Base-by-base conservation (phyloP, 2,888 invertebrate species). In the Lepidochrysops patricia region DNA sequence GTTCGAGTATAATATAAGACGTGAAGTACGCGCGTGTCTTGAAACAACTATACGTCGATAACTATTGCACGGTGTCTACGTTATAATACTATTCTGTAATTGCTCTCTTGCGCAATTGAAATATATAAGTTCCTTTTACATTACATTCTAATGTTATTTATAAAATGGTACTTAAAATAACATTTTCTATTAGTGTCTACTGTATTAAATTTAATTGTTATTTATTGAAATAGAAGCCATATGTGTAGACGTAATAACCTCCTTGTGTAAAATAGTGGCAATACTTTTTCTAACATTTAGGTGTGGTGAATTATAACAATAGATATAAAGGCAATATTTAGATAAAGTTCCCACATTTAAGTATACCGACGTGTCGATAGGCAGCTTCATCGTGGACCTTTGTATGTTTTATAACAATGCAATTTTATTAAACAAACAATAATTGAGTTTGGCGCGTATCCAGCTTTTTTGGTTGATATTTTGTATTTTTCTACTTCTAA, bases 201-300 rank as follows among this genome's bases (percentile, higher is more conserved):
- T 75, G 69, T 76, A 75, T 68, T 81, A 75, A 76, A 72, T 80
- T 79, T 76, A 71, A 75, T 74, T 75, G 77, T 75, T 74, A 74
- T 79, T 76, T 72, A 76, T 78, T 75, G 72, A 70, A 71, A 76
- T 77, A 77, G 75, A 73, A 71, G 76, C 74, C 70, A 72, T 71
- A 77, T 84, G 82, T 80, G 82, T 86, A 87, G 84, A 72, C 77
- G 76, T 85, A 80, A 76, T 76, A 71, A 65, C 78, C 78, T 79
- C 81, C 79, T 83, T 81, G 75, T 82, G 79, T 82, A 77, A 81
- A 79, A 80, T 80, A 88, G 85, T 82, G 83, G 84, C 85, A 84
- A 84, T 87, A 87, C 83, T 84, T 85, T 43, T 87, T 86, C 78
- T 85, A 84, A 86, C 79, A 81, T 80, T 83, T 86, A 87, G 84